A percentile compares a stretch with the other conserved stretches of the same genome.
Evolutionary conservation across 2,888 invertebrate genomes (phyloP).

Genomic region (Tribolium freemani): DNA sequence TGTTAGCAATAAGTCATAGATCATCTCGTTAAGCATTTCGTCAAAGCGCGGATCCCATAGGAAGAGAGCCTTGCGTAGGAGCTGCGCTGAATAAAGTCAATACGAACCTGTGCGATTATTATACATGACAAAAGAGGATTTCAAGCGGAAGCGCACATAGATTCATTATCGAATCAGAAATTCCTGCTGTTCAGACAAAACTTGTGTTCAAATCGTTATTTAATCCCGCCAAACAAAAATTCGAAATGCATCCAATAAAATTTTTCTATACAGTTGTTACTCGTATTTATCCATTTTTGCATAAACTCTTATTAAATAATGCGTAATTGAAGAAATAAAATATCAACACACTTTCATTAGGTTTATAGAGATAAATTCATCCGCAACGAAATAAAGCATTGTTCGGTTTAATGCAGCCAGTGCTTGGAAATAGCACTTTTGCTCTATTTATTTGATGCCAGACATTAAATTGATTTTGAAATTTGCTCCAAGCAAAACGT

Average conservation of each 20-base stretch:
- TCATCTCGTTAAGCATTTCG: slow-evolving; percentile 37
- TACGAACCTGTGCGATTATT: slow-evolving; percentile 28
- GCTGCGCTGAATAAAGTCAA: slow-evolving; percentile 20
- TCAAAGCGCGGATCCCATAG: slow-evolving; percentile 25
- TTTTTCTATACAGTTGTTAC: no score
- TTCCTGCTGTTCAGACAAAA: slow-evolving; percentile 7
- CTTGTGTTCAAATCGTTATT: background rate
- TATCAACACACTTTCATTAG: background rate
- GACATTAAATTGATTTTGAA: background rate
- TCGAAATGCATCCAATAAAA: background rate
- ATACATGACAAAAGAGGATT: slow-evolving; percentile 25
- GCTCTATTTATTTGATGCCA: background rate
- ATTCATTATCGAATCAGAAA: slow-evolving; percentile 22
- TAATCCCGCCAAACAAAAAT: background rate
- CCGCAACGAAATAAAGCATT: background rate
- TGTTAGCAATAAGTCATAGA: slow-evolving; percentile 38
- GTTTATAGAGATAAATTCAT: background rate
- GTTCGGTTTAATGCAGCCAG: background rate
- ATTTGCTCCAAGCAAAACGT: background rate
- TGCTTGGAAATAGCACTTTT: background rate
- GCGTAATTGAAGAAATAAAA: background rate
- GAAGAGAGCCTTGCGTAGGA: slow-evolving; percentile 10
- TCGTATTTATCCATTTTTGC: no score
- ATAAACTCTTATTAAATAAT: no score
- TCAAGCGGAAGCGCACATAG: slow-evolving; percentile 12